Percentiles rank a stretch among this genome's conserved stretches.
Conservation (phyloP, 1,140 invertebrate genomes). For the Pogonus chalceus region DNA sequence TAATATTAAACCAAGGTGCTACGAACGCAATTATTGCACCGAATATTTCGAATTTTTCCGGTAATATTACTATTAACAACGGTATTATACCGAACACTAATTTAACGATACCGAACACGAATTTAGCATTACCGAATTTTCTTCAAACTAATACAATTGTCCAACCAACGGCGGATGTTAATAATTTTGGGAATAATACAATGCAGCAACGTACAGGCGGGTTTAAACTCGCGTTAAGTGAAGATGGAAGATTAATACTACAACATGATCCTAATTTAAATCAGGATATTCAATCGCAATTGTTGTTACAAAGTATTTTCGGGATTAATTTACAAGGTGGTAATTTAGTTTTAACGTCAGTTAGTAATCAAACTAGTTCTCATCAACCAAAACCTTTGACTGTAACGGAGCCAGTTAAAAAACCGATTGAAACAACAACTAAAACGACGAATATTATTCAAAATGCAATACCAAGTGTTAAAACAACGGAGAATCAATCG, state of each 20-base stretch:
- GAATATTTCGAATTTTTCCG: conserved; percentile 29
- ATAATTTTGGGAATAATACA: neutral
- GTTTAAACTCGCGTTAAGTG: conserved; percentile 31
- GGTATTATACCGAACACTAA: conserved; percentile 25
- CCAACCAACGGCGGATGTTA: neutral
- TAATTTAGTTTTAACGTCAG: conserved; percentile 20
- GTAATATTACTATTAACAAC: conserved; percentile 34
- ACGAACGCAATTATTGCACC: conserved; percentile 11
- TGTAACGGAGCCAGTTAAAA: neutral
- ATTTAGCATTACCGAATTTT: neutral
- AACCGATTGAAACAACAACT: neutral
- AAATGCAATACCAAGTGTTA: conserved; percentile 1
- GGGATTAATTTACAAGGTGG: conserved; percentile 25
- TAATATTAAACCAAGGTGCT: neutral
- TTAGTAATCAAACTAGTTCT: neutral
- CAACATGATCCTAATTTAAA: conserved; percentile 32
- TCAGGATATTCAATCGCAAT: conserved; percentile 32
- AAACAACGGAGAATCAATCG: neutral
- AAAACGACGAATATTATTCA: conserved; percentile 7
- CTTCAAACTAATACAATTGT: neutral
- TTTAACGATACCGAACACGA: neutral
- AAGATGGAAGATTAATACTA: conserved; percentile 32
- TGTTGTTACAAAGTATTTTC: conserved; percentile 32
- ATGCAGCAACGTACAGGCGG: conserved; percentile 26
- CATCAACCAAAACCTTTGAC: neutral